phyloP scores from a whole-genome alignment of 2,888 invertebrate species.

The Mythimna pallens region DNA sequence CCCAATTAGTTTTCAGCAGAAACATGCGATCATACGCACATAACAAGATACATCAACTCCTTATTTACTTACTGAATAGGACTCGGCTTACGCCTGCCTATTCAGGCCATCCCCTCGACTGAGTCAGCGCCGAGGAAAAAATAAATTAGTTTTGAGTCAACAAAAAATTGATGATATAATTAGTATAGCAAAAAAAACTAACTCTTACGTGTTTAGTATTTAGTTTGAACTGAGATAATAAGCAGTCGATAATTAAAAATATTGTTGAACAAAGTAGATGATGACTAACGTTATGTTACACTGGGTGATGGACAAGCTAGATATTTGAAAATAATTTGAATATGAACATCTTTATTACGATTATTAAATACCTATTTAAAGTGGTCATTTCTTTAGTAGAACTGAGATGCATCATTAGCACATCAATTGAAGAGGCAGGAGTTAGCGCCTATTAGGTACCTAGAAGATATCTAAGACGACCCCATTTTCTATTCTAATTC shows the following conservation, averaged over 20 bases:
- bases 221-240: slow-evolving; percentile 53
- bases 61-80: slow-evolving; percentile 40
- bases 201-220: slow-evolving; percentile 67
- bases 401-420: slow-evolving; percentile 4
- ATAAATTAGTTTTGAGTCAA: slow-evolving; percentile 82
- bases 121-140: slow-evolving; percentile 75
- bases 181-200: slow-evolving; percentile 75
- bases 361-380: slow-evolving; percentile 1
- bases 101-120: slow-evolving; percentile 35
- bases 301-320: slow-evolving; percentile 25
- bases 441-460: not conserved
- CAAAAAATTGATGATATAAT: slow-evolving; percentile 87
- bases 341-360: slow-evolving; percentile 30
- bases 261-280: slow-evolving; percentile 39
- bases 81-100: slow-evolving; percentile 31
- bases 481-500: too few species aligned
- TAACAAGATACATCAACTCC: slow-evolving; percentile 20
- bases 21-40: slow-evolving; percentile 15
- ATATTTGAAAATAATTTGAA: slow-evolving; percentile 10
- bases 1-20: slow-evolving; percentile 12
- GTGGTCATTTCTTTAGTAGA: slow-evolving; percentile 8
- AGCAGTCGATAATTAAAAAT: slow-evolving; percentile 55
- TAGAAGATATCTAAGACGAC: not conserved
- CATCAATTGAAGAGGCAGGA: slow-evolving; percentile 3
- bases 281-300: slow-evolving; percentile 14